phyloP scores from a whole-genome alignment of 2,113 vertebrate genomes.

The Pipra filicauda region DNA sequence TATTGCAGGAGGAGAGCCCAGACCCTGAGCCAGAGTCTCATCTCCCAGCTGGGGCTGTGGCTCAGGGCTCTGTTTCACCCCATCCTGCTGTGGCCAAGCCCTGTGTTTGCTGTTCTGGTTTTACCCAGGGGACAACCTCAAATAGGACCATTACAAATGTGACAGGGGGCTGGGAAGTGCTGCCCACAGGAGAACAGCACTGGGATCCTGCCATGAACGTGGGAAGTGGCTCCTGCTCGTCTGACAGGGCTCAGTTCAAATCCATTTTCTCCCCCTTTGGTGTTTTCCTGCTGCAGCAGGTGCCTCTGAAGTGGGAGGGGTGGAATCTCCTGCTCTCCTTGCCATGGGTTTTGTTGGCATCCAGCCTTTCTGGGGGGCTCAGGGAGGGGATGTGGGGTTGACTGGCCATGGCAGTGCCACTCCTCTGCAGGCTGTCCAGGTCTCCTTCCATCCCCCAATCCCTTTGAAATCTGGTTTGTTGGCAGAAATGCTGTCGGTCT shows the following conservation, averaged over 20 bases:
- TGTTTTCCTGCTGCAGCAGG: background rate
- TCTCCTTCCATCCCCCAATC: background rate
- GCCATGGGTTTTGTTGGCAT: accelerated
- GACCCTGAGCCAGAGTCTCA: background rate
- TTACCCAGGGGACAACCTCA: background rate
- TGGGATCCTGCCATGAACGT: background rate
- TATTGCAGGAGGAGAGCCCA: background rate
- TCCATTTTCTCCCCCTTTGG: accelerated
- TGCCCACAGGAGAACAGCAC: accelerated
- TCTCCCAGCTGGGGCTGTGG: background rate
- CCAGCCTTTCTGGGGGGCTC: background rate
- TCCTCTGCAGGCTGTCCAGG: background rate
- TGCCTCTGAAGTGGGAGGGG: background rate
- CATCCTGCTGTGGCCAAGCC: accelerated
- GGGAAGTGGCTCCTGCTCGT: background rate
- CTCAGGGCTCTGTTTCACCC: background rate
- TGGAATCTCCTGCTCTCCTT: background rate
- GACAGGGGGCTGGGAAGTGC: background rate
- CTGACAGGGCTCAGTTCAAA: background rate
- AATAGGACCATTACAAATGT: background rate
- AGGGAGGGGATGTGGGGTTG: background rate
- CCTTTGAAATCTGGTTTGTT: background rate
- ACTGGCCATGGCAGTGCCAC: background rate
- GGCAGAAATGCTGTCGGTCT: accelerated
- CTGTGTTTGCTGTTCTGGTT: background rate